phyloP scores from a whole-genome alignment of 1,140 invertebrate species.

The Lepidurus couesii region DNA sequence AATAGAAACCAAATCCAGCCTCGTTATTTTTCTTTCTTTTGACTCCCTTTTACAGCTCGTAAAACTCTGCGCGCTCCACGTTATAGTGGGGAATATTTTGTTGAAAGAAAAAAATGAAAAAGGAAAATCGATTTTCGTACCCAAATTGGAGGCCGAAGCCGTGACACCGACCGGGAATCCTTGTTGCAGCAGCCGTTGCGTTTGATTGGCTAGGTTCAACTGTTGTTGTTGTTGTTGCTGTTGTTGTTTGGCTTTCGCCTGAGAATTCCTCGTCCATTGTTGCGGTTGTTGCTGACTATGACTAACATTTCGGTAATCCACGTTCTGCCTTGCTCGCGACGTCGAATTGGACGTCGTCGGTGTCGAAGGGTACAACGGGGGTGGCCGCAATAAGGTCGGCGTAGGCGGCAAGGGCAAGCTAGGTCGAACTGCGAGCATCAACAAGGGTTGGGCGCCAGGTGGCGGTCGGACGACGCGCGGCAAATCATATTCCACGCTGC shows the following conservation, averaged over 20 bases:
- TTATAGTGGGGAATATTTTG: neutral
- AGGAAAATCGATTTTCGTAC: neutral
- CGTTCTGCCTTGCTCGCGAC: neutral
- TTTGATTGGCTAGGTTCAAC: slow-evolving; percentile 28
- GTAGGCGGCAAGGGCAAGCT: slow-evolving; percentile 17
- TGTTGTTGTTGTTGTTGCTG: slow-evolving; percentile 25
- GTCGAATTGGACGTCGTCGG: slow-evolving; percentile 9
- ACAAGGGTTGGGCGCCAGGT: slow-evolving; percentile 51
- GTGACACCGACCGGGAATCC: slow-evolving; percentile 17
- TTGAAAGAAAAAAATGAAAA: neutral
- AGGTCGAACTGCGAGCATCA: slow-evolving; percentile 30
- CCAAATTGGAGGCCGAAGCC: neutral
- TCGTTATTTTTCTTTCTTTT: no score
- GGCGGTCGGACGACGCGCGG: slow-evolving; percentile 73
- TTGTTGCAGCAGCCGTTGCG: slow-evolving; percentile 5
- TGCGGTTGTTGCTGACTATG: slow-evolving; percentile 23
- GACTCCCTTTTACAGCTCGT: no score
- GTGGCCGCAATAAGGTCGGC: slow-evolving; percentile 20
- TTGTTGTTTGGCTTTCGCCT: slow-evolving; percentile 3
- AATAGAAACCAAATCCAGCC: no score
- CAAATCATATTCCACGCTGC: slow-evolving; percentile 76
- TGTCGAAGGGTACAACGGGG: slow-evolving; percentile 23
- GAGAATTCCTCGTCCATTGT: slow-evolving; percentile 11
- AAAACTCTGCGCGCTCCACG: no score
- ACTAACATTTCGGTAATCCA: slow-evolving; percentile 8